Evolutionary conservation across 2,888 invertebrate species (phyloP), one percentile per base, ranked within the genome.

Genomic region (Erebia aethiops): DNA sequence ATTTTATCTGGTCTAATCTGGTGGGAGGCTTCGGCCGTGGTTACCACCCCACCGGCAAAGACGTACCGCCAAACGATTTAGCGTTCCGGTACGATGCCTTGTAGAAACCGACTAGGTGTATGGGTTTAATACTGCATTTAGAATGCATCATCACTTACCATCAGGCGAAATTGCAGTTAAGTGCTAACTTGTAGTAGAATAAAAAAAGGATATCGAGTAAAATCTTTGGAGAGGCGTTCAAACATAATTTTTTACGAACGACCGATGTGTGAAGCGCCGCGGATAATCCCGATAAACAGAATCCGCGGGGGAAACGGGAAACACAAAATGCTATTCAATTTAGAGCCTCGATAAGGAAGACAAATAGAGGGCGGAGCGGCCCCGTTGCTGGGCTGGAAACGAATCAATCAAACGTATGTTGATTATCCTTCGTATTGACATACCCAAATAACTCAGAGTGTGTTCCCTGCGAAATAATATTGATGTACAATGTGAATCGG

Each of bases 241-340:
- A 64, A 64, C 64, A 64, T 43, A 49, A 26, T 57, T 73, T 67
- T 70, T 65, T 68, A 41, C 65, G 46, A 67, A 56, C 64, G 67
- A 72, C 66, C 70, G 65, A 63, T 63, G 61, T 72, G 67, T 70
- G 56, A 69, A 71, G 72, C 74, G 62, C 35, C 16, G 70, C 62
- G 72, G 54, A 71, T 69, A 70, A 74, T 72, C 72, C 70, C 69
- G 70, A 74, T 72, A 72, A 72, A 74, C 67, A 66, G 58, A 67
- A 72, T 56, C 62, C 61, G 56, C 43, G 46, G 69, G 41, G 41
- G 51, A 70, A 66, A 70, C 66, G 58, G 70, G 58, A 58, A 71
- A 71, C 68, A 51, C 70, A 69, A 72, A 75, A 75, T 74, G 74
- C 72, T 74, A 69, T 75, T 74, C 70, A 64, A 71, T 71, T 72